These are phyloP conservation scores for Malurus alboscapulatus DNA, from an alignment of 2,113 vertebrate species.

Conservation along the genomic window DNA sequence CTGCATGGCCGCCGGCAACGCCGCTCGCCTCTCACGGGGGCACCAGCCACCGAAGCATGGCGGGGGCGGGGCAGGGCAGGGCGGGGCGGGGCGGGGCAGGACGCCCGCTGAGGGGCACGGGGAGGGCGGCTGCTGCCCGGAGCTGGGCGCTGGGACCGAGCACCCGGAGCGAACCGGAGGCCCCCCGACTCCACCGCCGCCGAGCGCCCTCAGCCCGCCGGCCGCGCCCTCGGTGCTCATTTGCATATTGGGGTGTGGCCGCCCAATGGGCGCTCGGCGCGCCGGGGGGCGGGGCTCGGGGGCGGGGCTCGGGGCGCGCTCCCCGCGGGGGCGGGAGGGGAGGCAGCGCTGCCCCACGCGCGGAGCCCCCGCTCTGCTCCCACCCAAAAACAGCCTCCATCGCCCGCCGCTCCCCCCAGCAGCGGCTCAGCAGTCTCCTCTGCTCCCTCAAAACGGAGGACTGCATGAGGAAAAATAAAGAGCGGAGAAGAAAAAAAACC, in stretches of 20 bases:
- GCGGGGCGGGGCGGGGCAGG: background rate
- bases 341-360: no score
- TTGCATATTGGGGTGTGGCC: no score
- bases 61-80: background rate
- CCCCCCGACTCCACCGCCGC: background rate
- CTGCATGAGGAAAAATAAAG: no score
- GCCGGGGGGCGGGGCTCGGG: no score
- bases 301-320: no score
- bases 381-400: background rate
- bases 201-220: background rate
- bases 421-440: background rate
- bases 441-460: background rate
- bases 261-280: no score
- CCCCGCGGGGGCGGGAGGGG: no score
- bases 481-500: background rate
- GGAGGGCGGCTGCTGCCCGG: background rate
- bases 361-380: no score
- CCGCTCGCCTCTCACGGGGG: constrained; percentile 17
- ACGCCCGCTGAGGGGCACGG: background rate
- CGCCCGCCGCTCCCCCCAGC: no score
- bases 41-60: background rate
- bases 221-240: no score
- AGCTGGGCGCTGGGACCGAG: background rate
- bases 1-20: constrained; percentile 50
- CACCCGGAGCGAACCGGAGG: background rate